Conservation (phyloP, 2,888 invertebrate species). For the Phortica magna region DNA sequence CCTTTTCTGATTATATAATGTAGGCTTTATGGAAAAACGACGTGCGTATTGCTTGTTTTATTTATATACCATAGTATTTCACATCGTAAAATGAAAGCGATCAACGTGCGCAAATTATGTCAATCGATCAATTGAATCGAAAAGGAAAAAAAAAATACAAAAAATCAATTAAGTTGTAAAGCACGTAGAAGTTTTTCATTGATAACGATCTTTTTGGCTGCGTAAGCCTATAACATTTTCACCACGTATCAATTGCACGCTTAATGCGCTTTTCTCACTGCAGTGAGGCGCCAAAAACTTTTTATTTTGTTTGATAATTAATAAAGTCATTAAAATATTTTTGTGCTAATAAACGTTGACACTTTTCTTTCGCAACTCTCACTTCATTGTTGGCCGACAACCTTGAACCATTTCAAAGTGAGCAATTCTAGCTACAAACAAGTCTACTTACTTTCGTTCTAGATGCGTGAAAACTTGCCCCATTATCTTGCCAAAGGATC, state of each 20-base stretch:
- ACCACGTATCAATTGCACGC: constrained; percentile 58
- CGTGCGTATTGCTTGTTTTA: neutral
- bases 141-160: neutral
- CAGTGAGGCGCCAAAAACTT: constrained; percentile 56
- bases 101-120: constrained; percentile 46
- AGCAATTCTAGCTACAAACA: neutral
- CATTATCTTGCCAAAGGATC: neutral
- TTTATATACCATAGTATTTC: neutral
- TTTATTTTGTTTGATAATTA: neutral
- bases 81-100: constrained; percentile 58
- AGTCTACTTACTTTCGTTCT: neutral
- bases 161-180: constrained; percentile 47
- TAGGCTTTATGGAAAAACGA: neutral
- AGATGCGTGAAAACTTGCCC: neutral
- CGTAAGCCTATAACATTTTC: constrained; percentile 53
- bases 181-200: constrained; percentile 55
- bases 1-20: neutral
- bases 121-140: constrained; percentile 48
- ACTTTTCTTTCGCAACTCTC: neutral
- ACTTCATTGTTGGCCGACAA: neutral
- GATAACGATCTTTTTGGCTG: constrained; percentile 55
- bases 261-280: neutral
- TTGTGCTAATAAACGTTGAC: neutral
- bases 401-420: constrained; percentile 5
- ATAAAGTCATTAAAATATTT: neutral